Evolutionary conservation across 2,113 vertebrate genomes (phyloP), one percentile per base, ranked within the genome.

Genomic region (Rhagologus leucostigma): DNA sequence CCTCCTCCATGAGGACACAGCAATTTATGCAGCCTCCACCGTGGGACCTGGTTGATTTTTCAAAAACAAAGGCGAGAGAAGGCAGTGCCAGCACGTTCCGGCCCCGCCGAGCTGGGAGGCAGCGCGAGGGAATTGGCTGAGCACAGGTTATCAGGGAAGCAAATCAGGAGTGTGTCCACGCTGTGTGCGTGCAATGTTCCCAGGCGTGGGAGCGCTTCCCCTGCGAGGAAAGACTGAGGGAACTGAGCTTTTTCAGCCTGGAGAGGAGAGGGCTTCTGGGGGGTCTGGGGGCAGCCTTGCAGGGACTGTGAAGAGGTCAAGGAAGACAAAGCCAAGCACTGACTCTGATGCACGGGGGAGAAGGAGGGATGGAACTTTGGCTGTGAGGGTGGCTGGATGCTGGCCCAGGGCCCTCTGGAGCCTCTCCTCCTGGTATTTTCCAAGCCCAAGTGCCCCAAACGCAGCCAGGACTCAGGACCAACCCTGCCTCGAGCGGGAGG

Each of bases 341-440:
- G 49, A 11, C 32, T 11, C 24, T 10, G 60, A 4, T 8, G 42
- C 23, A 3, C 9, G 1, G 62, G 37, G 22, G 24, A 73, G 15
- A 3, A 60, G 63, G 24, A 46, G 32, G 44, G 26, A 4, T 2
- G 4, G 16, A 29, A 49, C n/a, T 23, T 16, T 67, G 86, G 12
- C 56, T 29, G 0, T 8, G 13, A 37, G 35, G 37, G 9, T 15
- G 20, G 5, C 17, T 21, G 41, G 24, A 7, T 0, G 0, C 12
- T 62, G 62, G 16, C 22, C 17, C 9, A 3, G 52, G 23, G 11
- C 7, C 4, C 55, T 47, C 32, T 52, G 49, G 14, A 32, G 9
- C 11, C 11, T 49, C 49, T 92, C 60, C 18, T 55, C 16, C 21
- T 23, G 18, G 26, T 49, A 74, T 5, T 64, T 24, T 8, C 55